Evolutionary conservation across 1,140 invertebrate species (phyloP), one percentile per base, ranked within the genome.

Genomic region (Leptopilina clavipes): DNA sequence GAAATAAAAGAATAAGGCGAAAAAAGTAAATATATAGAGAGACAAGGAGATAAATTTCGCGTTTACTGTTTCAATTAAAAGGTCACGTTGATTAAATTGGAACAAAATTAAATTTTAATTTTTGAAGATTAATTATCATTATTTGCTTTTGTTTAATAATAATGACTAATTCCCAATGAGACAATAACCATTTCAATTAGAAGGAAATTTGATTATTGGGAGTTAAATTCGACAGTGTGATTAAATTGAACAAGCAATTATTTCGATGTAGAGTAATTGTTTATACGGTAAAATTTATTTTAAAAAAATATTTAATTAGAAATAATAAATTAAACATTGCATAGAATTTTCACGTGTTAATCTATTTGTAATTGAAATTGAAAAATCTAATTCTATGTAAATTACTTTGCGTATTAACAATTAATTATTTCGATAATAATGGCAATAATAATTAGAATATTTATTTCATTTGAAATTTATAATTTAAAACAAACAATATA

Each of bases 81-180:
- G 48, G n/a, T 52, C 14, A 8, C 6, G 14, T 14, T 52, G 48
- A 17, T 52, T 52, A 52, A 52, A 52, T 52, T 17, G 1, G 5
- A 17, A n/a, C 48, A 52, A 17, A 52, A 52, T n/a, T 52, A n/a
- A 17, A 52, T 52, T 52, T 17, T 17, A 52, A 52, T 52, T 52
- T 52, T 52, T 52, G 48, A 52, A 52, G 48, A 52, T 52, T 52
- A 52, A 52, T n/a, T 52, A 52, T 52, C 48, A 52, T n/a, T 52
- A 52, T 52, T 52, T n/a, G 48, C 14, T 6, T 17, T 52, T 52
- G 48, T 52, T 52, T 52, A 52, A 17, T 52, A 52, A 17, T 52
- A 52, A 52, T 17, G n/a, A 17, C 48, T 52, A 52, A 52, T 52
- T 52, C 48, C 48, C 14, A 52, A 7, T n/a, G 48, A n/a, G 14